Percentiles rank a stretch among this genome's conserved stretches.
These are phyloP conservation scores for Ataeniobius toweri DNA, from an alignment of 2,797 vertebrate genomes.

Conservation along the genomic window DNA sequence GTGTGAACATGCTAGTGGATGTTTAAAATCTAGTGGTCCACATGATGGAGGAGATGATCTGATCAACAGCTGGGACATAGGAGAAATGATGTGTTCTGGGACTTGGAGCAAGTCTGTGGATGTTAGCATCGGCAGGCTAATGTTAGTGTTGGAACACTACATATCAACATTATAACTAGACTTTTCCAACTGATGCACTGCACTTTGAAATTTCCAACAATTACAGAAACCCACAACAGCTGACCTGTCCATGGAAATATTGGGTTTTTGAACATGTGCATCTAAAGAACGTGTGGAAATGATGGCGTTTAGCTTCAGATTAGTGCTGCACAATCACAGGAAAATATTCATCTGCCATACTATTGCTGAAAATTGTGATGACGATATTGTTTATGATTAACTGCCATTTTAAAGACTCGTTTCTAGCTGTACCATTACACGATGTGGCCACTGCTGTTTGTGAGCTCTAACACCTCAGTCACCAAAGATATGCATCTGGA, in stretches of 20 bases:
- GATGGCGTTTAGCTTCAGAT: not conserved
- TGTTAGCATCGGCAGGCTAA: too few relatives aligned
- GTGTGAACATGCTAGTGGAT: too few relatives aligned
- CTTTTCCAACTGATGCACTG: not conserved
- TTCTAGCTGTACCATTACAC: too few relatives aligned
- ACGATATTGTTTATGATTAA: not conserved
- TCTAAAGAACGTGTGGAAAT: not conserved
- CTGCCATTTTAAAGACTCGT: too few relatives aligned
- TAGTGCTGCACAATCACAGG: not conserved
- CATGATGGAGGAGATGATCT: too few relatives aligned
- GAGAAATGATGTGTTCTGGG: too few relatives aligned
- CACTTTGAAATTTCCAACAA: not conserved
- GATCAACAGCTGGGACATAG: too few relatives aligned
- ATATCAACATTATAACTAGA: not conserved
- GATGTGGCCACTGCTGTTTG: too few relatives aligned
- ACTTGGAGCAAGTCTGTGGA: too few relatives aligned
- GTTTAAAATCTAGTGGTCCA: too few relatives aligned
- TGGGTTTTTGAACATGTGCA: not conserved
- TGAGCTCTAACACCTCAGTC: too few relatives aligned
- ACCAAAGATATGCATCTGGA: too few relatives aligned
- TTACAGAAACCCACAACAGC: not conserved
- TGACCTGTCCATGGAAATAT: not conserved
- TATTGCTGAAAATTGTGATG: not conserved
- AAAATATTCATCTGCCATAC: not conserved
- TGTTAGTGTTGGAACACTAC: not conserved